Evolutionary conservation across 2,888 invertebrate species (phyloP), one percentile per base, ranked within the genome.

Genomic region (Lepas anatifera): DNA sequence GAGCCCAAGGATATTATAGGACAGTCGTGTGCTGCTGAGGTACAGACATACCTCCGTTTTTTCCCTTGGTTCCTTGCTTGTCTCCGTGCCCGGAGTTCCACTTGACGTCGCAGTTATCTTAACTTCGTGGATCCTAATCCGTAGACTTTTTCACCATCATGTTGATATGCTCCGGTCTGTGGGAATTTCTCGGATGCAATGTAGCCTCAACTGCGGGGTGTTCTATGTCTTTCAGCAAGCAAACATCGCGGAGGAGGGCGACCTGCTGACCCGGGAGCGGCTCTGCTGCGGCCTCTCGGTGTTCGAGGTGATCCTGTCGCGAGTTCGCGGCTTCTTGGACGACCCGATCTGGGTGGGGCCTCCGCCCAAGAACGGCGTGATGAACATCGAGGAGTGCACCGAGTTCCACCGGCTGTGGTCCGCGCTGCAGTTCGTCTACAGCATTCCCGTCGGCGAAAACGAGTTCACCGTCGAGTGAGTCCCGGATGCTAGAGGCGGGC

Each of bases 371-470:
- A 97, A 96, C 80, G 93, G 95, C 71, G 95, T 97, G 25, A 92
- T 95, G 83, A 93, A 95, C 79, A 88, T 96, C 0, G 96, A 97
- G 79, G 97, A 97, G 80, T 97, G 97, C 78, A 89, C 89, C 2
- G 98, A 99, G 83, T 99, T 98, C 81, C 97, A 98, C 81, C 85
- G 89, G 41, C 82, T 98, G 66, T 99, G 98, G 98, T 97, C 96
- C 0, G 98, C 97, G 0, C 83, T 99, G 43, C 98, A 99, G 80
- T 98, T 99, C 84, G 90, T 97, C 69, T 96, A 97, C 81, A 97
- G 96, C 79, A 94, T 96, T 77, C 97, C 98, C 0, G 94, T 95
- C 35, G 92, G 92, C 7, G 94, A 94, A 74, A 95, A 94, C 1
- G 95, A 98, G 81, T 95, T 92, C 77, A 97, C 96, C 27, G 92